Base-by-base conservation (phyloP, 2,888 invertebrate genomes). In the Ischnura elegans region DNA sequence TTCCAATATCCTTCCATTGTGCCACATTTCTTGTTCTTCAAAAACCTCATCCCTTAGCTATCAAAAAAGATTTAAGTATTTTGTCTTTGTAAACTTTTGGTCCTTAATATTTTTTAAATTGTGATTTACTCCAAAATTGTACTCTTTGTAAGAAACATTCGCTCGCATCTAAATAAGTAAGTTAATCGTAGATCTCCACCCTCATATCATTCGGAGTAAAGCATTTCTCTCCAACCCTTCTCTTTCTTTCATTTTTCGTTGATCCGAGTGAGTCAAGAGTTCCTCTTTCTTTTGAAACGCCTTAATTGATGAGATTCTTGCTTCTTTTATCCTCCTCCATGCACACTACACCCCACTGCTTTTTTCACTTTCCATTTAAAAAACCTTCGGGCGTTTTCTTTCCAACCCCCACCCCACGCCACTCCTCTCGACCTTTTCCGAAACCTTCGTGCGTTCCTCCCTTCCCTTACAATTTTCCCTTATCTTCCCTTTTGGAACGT, bases 291-390 rank as follows among this genome's bases (percentile, higher is more conserved):
- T 87, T 36, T 87, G 21, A 36, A 86, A 87, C 8, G 87, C 25
- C 87, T 87, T 51, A 87, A 47, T 87, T 87, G 47, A 47, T 87
- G n/a, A 87, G 87, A n/a, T n/a, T n/a, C n/a, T n/a, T n/a, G n/a
- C n/a, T n/a, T n/a, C n/a, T n/a, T n/a, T n/a, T n/a, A n/a, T n/a
- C n/a, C n/a, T n/a, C n/a, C n/a, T n/a, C n/a, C n/a, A n/a, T n/a
- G 46, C 19, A 8, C 46, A n/a, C 29, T 46, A n/a, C 0, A 19
- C 46, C 46, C 6, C 19, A 51, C 4, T 8, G 46, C n/a, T 87
- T 47, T 47, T 87, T 47, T 10, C 87, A 87, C 29, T 29, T 21
- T 87, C 47, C 19, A 51, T 87, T 51, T 8, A 51, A 51, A 36
- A 51, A 51, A 51, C 42, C 51, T 51, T 42, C 87, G 2, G 51